Base-by-base conservation (phyloP, 2,888 invertebrate species). In the Scelioninae gen. 1 region DNA sequence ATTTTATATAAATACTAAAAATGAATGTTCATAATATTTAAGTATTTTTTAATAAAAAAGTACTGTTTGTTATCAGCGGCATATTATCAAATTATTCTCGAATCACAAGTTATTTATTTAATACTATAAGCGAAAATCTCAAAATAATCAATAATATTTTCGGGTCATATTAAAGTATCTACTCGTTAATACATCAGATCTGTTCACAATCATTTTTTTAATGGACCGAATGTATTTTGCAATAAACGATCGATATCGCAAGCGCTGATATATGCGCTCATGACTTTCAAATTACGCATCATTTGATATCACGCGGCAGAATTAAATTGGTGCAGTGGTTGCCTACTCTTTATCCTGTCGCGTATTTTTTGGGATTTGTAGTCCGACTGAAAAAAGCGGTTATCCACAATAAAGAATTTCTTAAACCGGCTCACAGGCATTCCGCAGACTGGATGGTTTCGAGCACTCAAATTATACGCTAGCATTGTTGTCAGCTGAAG, bases 381-480 rank as follows among this genome's bases (percentile, higher is more conserved):
- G 16, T 68, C 65, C 55, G 65, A 66, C 62, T 58, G 66, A 58
- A 63, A 69, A 75, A 65, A 65, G 74, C 51, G 69, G 65, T 62
- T 76, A 71, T 56, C 76, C 75, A 47, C 66, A 69, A 74, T 72
- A 74, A 66, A 78, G 66, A 83, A 75, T 65, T 63, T 60, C 34
- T 75, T 71, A 75, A 75, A 60, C 60, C 63, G 63, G 34, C 58
- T 77, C 62, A 58, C 56, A 72, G 45, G 51, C 53, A 74, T 56
- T 74, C 82, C 74, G 58, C 69, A 69, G 55, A 80, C 69, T 58
- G 53, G 78, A 82, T 78, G 80, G 79, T 86, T 79, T 77, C 51
- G 66, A 84, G 81, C 85, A 85, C 86, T 86, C 85, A 87, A 88
- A 88, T 88, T 88, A 87, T 86, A 85, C 84, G 72, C 76, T 63